Evolutionary conservation across 2,888 invertebrate genomes (phyloP), one percentile per base, ranked within the genome.

Genomic region (Melanophora roralis): DNA sequence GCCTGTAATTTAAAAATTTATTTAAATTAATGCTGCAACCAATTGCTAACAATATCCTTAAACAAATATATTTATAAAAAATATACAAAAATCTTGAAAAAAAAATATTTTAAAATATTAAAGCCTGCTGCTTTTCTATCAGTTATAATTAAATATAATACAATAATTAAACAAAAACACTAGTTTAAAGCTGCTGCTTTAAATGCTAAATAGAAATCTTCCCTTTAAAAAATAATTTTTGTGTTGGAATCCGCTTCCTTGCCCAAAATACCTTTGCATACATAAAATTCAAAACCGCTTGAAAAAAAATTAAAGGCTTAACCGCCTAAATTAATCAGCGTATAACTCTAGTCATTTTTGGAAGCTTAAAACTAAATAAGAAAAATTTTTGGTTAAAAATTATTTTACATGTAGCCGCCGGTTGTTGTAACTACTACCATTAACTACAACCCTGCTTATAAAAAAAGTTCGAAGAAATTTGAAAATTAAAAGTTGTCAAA

Each of bases 181-280:
- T 51, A 60, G 53, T 59, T 16, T 43, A 64, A 80, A 77, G 68
- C 80, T 80, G 77, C 77, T 72, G 80, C 80, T 80, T 80, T 62
- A 77, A 80, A 77, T 77, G 80, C 80, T 80, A 73, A 62, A 75
- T 71, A 76, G 76, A 76, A 64, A 57, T 14, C 43, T 2, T 16
- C 49, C 65, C 21, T 49, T 49, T 27, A 27, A 51, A n/a, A 62
- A 60, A 62, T 55, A 68, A 69, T 19, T 43, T 75, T 76, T 77
- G 43, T 65, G 76, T 77, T 71, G 11, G 34, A 55, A 64, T 55
- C 21, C 45, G 55, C 64, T 51, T 19, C 49, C 49, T 40, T 16
- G 64, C 65, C 16, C 40, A 21, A 14, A 59, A 65, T 11, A 57
- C 27, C 49, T 38, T 21, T 40, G 14, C 62, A 43, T 51, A 45